Evolutionary conservation across 2,888 invertebrate species (phyloP), one percentile per base, ranked within the genome.

Genomic region (Artemia sinica): DNA sequence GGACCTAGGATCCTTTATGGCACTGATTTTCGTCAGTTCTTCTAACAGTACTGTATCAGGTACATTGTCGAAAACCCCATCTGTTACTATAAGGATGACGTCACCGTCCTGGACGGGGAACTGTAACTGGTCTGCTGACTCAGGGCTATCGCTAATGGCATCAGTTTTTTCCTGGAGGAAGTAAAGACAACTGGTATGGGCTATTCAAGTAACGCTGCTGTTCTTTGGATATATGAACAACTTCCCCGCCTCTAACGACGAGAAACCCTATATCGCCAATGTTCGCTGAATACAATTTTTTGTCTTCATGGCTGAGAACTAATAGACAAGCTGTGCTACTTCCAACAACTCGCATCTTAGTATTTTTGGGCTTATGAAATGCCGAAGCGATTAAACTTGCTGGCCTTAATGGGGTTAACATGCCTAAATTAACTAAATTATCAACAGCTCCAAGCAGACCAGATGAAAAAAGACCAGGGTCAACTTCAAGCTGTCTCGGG

Each of bases 191-290:
- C 80, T 97, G 97, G 82, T 92, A 97, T 6, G 97, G 97, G 58
- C 97, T 96, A 81, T 97, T 97, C 80, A 97, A 97, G 80, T 96
- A 96, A 79, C 97, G 97, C 76, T 95, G 94, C 76, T 97, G 97
- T 78, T 97, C 97, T 75, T 90, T 89, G 7, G 95, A 95, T 72
- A 91, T 86, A 77, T 93, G 90, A 49, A 97, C 87, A 28, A 97
- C 85, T 74, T 86, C 84, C 28, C 92, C 93, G 68, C 84, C 84
- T 41, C 94, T 83, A 69, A 93, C 89, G 68, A 97, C 88, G 81
- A 96, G 87, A 79, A 92, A 96, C 13, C 97, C 97, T 76, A 95
- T 95, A 81, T 97, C 97, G n/a, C 97, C 97, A 74, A 97, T 90
- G 80, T 97, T 97, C 68, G 96, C 96, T 13, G 96, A 90, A 75